These are phyloP conservation scores for Cryptotis parvus DNA, from an alignment of 2,113 vertebrate species.

Conservation along the genomic window DNA sequence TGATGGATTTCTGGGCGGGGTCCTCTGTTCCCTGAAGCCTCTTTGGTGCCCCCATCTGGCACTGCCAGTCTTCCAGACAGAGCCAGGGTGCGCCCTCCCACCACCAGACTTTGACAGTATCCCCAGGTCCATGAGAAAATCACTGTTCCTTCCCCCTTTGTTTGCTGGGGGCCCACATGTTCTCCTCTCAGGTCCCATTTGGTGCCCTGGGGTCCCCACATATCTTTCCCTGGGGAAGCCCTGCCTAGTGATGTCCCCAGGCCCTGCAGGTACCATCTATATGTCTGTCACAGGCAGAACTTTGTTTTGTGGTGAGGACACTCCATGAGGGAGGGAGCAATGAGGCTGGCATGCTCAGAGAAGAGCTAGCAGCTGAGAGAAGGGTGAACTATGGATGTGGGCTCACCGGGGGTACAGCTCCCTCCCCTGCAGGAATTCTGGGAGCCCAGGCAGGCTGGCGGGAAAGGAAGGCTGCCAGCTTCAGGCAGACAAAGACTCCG, in stretches of 20 bases:
- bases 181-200: too few species aligned
- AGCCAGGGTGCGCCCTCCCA: neutral
- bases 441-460: neutral
- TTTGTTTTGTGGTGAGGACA: neutral
- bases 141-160: too few species aligned
- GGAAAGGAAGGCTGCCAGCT: neutral
- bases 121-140: neutral
- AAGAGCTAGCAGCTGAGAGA: neutral
- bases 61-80: neutral
- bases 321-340: rapidly evolving
- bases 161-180: too few species aligned
- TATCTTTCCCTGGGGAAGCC: neutral
- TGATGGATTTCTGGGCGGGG: neutral
- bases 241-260: neutral
- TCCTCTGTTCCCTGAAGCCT: too few species aligned
- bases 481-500: neutral
- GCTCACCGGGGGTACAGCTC: neutral
- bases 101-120: neutral
- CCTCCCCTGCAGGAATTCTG: neutral
- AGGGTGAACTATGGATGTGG: neutral
- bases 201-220: neutral
- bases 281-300: neutral
- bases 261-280: neutral
- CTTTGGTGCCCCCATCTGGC: neutral
- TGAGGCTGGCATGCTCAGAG: neutral